These are phyloP conservation scores for Arctia plantaginis DNA, from an alignment of 2,888 invertebrate genomes.

Conservation along the genomic window DNA sequence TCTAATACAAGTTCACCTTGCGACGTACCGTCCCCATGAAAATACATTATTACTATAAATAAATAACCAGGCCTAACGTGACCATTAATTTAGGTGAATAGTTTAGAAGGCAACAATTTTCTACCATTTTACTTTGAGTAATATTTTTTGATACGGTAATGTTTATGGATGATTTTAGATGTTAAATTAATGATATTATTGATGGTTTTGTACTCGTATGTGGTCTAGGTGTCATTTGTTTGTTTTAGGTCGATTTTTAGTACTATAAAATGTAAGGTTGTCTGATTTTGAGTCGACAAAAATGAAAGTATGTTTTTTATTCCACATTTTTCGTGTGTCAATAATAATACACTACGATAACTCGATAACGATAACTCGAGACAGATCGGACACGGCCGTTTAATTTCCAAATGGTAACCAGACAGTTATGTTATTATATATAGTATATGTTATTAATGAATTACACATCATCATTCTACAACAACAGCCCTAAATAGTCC, in stretches of 20 bases:
- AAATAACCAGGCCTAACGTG: constrained; percentile 11
- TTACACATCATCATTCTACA: no score
- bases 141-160: constrained; percentile 2
- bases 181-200: constrained; percentile 8
- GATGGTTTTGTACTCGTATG: not conserved
- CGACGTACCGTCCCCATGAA: constrained; percentile 9
- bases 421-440: no score
- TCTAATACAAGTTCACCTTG: constrained; percentile 13
- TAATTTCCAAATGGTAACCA: no score
- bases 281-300: not conserved
- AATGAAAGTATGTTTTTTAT: not conserved
- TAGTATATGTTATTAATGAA: no score
- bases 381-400: no score
- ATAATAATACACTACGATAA: no score
- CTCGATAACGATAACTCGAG: no score
- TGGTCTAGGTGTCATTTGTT: not conserved
- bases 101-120: constrained; percentile 12
- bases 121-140: constrained; percentile 8
- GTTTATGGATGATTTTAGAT: constrained; percentile 7
- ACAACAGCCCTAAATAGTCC: no score
- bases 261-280: not conserved
- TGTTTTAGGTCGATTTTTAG: not conserved
- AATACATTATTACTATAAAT: constrained; percentile 18
- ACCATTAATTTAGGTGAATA: constrained; percentile 11
- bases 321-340: no score